These are phyloP conservation scores for Dasysyrphus tricinctus DNA, from an alignment of 2,888 invertebrate genomes.

Conservation along the genomic window DNA sequence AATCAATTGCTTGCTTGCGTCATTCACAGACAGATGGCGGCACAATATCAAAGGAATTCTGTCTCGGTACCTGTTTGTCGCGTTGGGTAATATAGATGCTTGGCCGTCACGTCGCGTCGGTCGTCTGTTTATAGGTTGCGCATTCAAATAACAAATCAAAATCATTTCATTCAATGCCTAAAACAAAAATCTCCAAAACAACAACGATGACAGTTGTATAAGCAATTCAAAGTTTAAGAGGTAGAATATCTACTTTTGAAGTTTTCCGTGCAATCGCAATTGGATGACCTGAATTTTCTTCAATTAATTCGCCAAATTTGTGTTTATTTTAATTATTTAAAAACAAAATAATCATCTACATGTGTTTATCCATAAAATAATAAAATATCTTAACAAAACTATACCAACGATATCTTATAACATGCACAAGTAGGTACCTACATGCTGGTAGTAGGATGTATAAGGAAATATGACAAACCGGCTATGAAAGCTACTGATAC, in stretches of 20 bases:
- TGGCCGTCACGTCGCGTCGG: background rate
- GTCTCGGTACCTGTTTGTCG: conserved; percentile 52
- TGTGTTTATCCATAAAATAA: background rate
- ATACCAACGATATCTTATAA: conserved; percentile 14
- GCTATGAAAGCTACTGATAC: background rate
- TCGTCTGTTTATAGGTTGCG: background rate
- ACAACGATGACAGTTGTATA: conserved; percentile 34
- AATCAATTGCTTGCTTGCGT: conserved; percentile 67
- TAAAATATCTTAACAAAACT: background rate
- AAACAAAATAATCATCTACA: background rate
- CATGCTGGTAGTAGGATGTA: background rate
- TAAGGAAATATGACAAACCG: conserved; percentile 5
- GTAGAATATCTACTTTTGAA: conserved; percentile 44
- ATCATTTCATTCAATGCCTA: conserved; percentile 55
- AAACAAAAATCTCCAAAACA: conserved; percentile 49
- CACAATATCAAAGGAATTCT: conserved; percentile 62
- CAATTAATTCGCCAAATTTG: conserved; percentile 41
- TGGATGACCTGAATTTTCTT: conserved; percentile 47
- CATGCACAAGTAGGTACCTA: background rate
- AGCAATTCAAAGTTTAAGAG: conserved; percentile 21
- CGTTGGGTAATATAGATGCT: conserved; percentile 58
- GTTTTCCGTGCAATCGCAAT: conserved; percentile 47
- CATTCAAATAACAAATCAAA: conserved; percentile 58
- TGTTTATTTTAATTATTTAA: conserved; percentile 47
- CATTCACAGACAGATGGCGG: conserved; percentile 64